Evolutionary conservation across 1,140 invertebrate species (phyloP).

Genomic region (Eumaeus atala): DNA sequence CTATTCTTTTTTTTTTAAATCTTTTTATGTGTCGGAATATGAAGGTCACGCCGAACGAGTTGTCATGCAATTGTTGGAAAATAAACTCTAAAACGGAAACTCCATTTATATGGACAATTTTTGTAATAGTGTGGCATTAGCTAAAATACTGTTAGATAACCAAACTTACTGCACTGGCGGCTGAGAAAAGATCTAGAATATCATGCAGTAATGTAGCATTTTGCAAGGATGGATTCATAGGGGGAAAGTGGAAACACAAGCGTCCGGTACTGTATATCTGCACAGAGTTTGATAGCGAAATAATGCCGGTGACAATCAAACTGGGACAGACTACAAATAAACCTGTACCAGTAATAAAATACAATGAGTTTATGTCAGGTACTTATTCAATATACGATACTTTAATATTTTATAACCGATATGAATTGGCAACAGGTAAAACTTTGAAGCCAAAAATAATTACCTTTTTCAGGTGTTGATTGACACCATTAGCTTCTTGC

Average conservation of each 20-base stretch:
- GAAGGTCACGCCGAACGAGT: constrained; percentile 33
- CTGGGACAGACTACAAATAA: constrained; percentile 27
- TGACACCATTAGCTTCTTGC: constrained; percentile 36
- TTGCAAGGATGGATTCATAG: constrained; percentile 27
- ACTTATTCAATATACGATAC: no score
- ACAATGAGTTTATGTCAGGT: constrained; percentile 36
- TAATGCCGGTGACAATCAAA: constrained; percentile 26
- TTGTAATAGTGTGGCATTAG: constrained; percentile 33
- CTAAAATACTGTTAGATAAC: constrained; percentile 22
- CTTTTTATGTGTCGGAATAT: constrained; percentile 48
- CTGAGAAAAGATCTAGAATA: constrained; percentile 30
- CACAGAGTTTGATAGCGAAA: constrained; percentile 25
- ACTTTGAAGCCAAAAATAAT: no score
- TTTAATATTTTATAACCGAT: no score
- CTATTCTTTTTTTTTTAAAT: constrained; percentile 55
- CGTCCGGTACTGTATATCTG: constrained; percentile 26
- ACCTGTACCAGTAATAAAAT: constrained; percentile 30
- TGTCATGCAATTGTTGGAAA: constrained; percentile 35
- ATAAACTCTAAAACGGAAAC: constrained; percentile 38
- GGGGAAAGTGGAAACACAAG: constrained; percentile 43
- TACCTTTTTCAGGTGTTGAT: constrained; percentile 24
- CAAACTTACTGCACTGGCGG: constrained; percentile 37
- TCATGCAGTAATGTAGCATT: constrained; percentile 31
- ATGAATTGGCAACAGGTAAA: no score
- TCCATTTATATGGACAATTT: constrained; percentile 50